phyloP scores from a whole-genome alignment of 1,140 invertebrate species.

The Aradophagus sp. region DNA sequence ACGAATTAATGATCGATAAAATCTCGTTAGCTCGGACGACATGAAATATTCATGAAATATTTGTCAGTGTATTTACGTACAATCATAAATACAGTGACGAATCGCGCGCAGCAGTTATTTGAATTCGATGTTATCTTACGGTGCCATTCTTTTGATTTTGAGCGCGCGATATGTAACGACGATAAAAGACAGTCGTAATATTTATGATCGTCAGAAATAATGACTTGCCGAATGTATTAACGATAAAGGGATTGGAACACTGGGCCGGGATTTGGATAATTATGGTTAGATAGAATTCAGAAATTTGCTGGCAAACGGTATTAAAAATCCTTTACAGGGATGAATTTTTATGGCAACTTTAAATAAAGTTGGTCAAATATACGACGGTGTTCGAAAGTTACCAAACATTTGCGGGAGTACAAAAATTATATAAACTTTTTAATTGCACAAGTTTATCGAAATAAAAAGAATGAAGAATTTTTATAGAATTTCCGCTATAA shows the following conservation, averaged over 20 bases:
- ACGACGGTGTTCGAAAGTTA: too few species aligned
- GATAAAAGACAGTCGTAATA: conserved; percentile 16
- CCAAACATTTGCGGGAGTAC: too few species aligned
- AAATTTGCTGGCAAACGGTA: conserved; percentile 11
- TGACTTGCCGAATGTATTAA: conserved; percentile 12
- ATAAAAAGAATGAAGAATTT: too few species aligned
- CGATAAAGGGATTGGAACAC: neutral
- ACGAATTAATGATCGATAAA: conserved; percentile 53
- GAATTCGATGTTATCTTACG: conserved; percentile 40
- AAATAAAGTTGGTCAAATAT: too few species aligned
- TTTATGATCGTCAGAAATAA: conserved; percentile 12
- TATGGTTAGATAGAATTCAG: conserved; percentile 3
- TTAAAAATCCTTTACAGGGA: conserved; percentile 4
- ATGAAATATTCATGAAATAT: conserved; percentile 52
- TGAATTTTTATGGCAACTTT: too few species aligned
- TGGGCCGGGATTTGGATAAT: neutral
- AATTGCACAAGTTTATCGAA: too few species aligned
- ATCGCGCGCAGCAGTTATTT: conserved; percentile 17
- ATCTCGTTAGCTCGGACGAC: conserved; percentile 32
- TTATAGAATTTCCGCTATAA: too few species aligned
- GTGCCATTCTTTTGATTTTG: conserved; percentile 18
- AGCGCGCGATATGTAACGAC: conserved; percentile 4
- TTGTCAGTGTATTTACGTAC: conserved; percentile 45
- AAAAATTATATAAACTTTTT: too few species aligned
- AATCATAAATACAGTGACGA: conserved; percentile 44